Conservation (phyloP, 2,797 vertebrate genomes). For the Echeneis naucrates region DNA sequence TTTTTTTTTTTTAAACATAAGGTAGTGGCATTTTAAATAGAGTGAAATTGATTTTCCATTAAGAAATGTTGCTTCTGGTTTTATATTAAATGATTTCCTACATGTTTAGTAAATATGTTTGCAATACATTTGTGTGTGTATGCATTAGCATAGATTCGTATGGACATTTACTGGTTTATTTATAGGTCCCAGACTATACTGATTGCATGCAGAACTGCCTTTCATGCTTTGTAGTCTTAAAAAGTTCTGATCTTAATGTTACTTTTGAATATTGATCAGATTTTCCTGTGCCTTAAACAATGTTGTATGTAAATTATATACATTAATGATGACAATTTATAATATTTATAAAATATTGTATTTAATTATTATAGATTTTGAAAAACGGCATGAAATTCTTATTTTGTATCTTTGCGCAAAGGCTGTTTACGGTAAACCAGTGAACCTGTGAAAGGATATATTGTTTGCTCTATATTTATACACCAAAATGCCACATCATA, state of each 20-base stretch:
- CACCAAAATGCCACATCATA: background rate
- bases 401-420: conserved; percentile 1
- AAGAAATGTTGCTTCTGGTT: conserved; percentile 10
- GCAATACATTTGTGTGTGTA: conserved; percentile 9
- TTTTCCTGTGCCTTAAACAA: conserved; percentile 4
- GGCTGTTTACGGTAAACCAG: background rate
- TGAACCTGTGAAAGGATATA: background rate
- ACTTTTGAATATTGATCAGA: background rate
- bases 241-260: conserved; percentile 26
- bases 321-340: too few species aligned
- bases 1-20: background rate
- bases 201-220: background rate
- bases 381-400: background rate
- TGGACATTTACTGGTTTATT: conserved; percentile 11
- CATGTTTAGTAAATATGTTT: conserved; percentile 4
- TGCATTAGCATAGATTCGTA: background rate
- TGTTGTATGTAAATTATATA: conserved; percentile 1
- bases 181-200: background rate
- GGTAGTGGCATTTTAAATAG: background rate
- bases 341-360: too few species aligned
- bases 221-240: conserved; percentile 39
- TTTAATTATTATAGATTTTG: background rate
- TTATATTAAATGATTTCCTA: conserved; percentile 24
- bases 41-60: background rate
- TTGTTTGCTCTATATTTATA: too few species aligned